phyloP scores from a whole-genome alignment of 2,113 vertebrate genomes.

The Alouatta palliata region DNA sequence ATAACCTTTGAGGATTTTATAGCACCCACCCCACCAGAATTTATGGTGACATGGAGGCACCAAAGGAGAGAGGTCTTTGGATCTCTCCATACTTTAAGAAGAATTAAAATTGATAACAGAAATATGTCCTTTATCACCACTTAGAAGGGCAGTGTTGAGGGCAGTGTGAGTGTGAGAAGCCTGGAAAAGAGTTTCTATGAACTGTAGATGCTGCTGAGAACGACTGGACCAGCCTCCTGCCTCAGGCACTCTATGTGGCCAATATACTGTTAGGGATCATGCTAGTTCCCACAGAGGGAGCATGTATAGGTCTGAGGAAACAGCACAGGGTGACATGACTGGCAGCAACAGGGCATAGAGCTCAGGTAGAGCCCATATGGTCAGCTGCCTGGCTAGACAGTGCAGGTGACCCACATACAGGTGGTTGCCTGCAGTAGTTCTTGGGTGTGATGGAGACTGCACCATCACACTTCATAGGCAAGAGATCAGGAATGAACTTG shows the following conservation, averaged over 20 bases:
- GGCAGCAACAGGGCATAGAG: neutral
- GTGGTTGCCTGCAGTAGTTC: accelerated
- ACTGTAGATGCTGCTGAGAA: neutral
- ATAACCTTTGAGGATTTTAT: neutral
- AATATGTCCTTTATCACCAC: neutral
- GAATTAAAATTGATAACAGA: neutral
- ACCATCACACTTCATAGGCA: accelerated
- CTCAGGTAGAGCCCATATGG: neutral
- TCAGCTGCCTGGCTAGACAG: neutral
- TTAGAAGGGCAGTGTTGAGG: neutral
- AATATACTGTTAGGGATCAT: neutral
- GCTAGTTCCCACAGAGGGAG: accelerated
- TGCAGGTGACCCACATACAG: neutral
- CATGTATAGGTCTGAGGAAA: neutral
- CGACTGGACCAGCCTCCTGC: accelerated
- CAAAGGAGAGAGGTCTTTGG: neutral
- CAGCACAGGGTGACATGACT: accelerated
- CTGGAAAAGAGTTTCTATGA: neutral
- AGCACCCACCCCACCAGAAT: accelerated
- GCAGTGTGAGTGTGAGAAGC: too few species aligned
- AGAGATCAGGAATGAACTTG: neutral
- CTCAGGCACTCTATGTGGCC: neutral
- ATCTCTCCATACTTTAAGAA: neutral
- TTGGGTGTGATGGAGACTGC: neutral
- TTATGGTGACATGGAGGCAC: neutral